Percentiles rank a stretch among this genome's conserved stretches.
These are phyloP conservation scores for Dryocosmus kuriphilus DNA, from an alignment of 2,888 invertebrate genomes.

Conservation along the genomic window DNA sequence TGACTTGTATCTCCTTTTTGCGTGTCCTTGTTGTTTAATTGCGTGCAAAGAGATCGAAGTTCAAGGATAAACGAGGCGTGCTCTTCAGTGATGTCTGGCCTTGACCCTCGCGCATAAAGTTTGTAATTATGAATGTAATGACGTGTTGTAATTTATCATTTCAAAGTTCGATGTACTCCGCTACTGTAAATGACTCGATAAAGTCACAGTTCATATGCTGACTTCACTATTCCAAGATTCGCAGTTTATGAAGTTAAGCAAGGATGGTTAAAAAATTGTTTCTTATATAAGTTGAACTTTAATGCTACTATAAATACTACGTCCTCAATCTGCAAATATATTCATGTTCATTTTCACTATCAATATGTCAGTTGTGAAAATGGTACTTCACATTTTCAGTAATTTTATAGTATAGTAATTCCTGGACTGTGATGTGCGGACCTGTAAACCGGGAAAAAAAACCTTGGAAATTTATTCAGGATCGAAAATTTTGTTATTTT, in stretches of 20 bases:
- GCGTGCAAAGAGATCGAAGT: conserved; percentile 39
- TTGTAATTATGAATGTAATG: conserved; percentile 40
- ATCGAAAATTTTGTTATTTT: no score
- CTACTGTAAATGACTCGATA: not conserved
- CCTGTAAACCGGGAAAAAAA: no score
- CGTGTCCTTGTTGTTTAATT: conserved; percentile 30
- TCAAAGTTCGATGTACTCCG: conserved; percentile 30
- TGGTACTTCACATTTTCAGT: not conserved
- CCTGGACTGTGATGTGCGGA: no score
- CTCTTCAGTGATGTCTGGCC: conserved; percentile 36
- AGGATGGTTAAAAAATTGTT: no score
- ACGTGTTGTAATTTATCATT: conserved; percentile 27
- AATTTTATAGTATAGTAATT: no score
- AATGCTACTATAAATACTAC: no score
- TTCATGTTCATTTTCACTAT: no score
- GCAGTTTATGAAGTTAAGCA: not conserved
- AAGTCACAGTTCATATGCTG: not conserved
- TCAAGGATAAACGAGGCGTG: conserved; percentile 37
- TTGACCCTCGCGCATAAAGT: conserved; percentile 34
- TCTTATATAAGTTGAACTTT: no score
- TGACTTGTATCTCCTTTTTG: conserved; percentile 31
- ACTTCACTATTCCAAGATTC: not conserved
- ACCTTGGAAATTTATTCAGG: no score
- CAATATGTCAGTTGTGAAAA: not conserved
- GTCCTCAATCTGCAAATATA: no score